Percentiles rank a stretch among this genome's conserved stretches.
Evolutionary conservation across 2,113 vertebrate genomes (phyloP).

Genomic region (Stomatorhinus ivindoensis): DNA sequence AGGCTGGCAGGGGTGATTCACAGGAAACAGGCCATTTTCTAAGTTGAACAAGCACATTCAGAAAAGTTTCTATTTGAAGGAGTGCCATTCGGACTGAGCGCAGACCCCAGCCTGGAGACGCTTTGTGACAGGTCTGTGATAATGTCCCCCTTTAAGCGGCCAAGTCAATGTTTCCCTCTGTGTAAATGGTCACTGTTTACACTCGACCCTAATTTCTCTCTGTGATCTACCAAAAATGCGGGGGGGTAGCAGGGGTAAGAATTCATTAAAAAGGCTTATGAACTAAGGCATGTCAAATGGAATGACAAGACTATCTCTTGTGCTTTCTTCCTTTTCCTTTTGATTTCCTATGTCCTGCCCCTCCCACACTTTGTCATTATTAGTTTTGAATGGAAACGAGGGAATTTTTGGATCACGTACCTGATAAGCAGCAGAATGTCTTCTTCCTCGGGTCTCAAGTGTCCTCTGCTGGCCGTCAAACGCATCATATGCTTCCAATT

Average conservation of each 20-base stretch:
- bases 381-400: background rate
- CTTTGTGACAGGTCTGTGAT: background rate
- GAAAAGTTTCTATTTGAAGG: background rate
- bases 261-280: background rate
- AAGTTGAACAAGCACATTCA: background rate
- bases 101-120: background rate
- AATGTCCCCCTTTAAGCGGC: background rate
- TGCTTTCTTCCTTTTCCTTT: background rate
- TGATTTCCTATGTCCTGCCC: background rate
- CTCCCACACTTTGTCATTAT: background rate
- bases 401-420: background rate
- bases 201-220: background rate
- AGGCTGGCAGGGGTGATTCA: background rate
- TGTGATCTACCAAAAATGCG: background rate
- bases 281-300: background rate
- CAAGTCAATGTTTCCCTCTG: background rate
- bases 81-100: background rate
- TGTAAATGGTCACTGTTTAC: conserved; percentile 7
- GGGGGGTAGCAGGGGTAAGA: background rate
- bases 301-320: background rate
- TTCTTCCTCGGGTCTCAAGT: background rate
- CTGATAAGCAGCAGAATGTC: background rate
- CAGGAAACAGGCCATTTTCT: conserved; percentile 4
- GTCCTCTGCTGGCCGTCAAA: background rate
- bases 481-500: background rate